These are phyloP conservation scores for Ischnus inquisitorius DNA, from an alignment of 2,888 invertebrate genomes.

Conservation along the genomic window DNA sequence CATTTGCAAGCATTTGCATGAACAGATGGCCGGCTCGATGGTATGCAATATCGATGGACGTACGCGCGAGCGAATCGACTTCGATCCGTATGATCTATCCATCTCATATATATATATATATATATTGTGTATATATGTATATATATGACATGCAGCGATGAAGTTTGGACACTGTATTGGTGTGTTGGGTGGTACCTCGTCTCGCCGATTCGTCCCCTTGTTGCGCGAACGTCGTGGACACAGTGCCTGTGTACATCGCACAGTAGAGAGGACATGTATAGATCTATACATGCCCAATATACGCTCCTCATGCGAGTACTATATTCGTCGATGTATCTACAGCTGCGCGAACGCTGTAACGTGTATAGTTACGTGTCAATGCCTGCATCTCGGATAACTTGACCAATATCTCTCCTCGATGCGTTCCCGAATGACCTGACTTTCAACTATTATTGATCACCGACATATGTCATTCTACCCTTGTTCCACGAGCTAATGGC, in stretches of 20 bases:
- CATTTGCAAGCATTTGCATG: conserved; percentile 64
- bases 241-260: too few relatives aligned
- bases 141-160: too few relatives aligned
- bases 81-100: conserved; percentile 25
- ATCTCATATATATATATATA: not conserved
- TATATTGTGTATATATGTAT: not conserved
- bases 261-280: too few relatives aligned
- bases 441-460: conserved; percentile 21
- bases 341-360: not conserved
- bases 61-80: conserved; percentile 48
- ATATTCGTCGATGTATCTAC: too few relatives aligned
- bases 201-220: too few relatives aligned
- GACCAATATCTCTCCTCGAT: conserved; percentile 22
- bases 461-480: not conserved
- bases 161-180: too few relatives aligned
- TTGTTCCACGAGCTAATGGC: too few relatives aligned
- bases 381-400: conserved; percentile 31
- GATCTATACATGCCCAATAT: too few relatives aligned
- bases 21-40: conserved; percentile 72
- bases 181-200: too few relatives aligned
- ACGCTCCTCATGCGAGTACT: too few relatives aligned
- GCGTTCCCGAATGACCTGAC: conserved; percentile 14
- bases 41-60: conserved; percentile 78
- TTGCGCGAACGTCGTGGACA: too few relatives aligned
- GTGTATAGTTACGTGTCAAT: conserved; percentile 11